Base-by-base conservation (phyloP, 37 sponge, comb jelly and placozoan genomes). In the Bolinopsis microptera region DNA sequence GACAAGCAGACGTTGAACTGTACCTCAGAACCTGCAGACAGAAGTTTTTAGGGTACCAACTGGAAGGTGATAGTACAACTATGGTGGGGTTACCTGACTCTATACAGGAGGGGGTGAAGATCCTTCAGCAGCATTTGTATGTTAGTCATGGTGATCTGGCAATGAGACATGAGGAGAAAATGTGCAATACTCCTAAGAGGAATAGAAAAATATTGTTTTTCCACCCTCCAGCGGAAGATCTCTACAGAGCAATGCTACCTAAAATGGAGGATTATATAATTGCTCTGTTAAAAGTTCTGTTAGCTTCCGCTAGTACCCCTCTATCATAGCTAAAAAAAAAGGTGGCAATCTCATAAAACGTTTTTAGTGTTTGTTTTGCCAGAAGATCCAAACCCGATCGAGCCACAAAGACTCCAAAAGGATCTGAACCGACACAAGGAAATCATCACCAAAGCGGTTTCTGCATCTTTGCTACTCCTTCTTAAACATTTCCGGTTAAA, bases 361-460 rank as follows among this genome's bases (percentile, higher is more conserved):
- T n/a, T n/a, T n/a, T 92, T 97, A 72, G 95, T 96, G 18, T 97
- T 97, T 83, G 97, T 98, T 1, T 61, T 96, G 22, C 96, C 96
- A 1, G 94, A 95, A 0, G 98, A 97, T 36, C 76, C 94, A 8
- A 97, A 96, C 2, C 38, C 96, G 18, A 95, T 94, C 36, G 94
- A 1, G 95, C 96, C 69, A 93, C 97, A 22, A 93, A 94, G 69
- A 94, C 94, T 39, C 69, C 95, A 67, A 92, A 96, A 21, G 31
- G 99, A 98, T 92, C 93, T 97, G 32, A 94, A 96, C 93, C 39
- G 98, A n/a, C 97, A 98, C 94, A 98, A 96, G 69, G 99, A 98
- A 80, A 94, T 98, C 83, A 96, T 98, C 21, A 96, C 97, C 38
- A 97, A 98, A 93, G 96, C 96, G 0, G 94, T 97, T 2, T 96